Base-by-base conservation (phyloP, 2,888 invertebrate species). In the Parthenolecanium corni region DNA sequence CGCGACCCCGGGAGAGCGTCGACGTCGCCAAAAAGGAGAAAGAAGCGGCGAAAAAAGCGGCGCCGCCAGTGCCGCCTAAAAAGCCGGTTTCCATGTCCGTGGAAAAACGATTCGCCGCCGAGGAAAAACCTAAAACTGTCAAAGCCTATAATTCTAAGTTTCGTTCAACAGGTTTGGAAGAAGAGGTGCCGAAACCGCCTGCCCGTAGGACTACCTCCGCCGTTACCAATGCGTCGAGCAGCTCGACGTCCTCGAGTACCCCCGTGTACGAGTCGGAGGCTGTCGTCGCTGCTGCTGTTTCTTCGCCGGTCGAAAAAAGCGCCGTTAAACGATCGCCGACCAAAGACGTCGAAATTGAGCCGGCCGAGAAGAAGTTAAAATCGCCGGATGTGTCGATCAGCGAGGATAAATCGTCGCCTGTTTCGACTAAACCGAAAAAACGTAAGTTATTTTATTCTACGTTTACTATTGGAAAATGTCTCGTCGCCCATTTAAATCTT, bases 141-240 rank as follows among this genome's bases (percentile, higher is more conserved):
- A 94, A 93, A 79, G 86, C 88, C 16, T 90, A 85, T 73, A 84
- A 90, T 74, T 88, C 90, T 1, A 91, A 89, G 76, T 91, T 93
- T 77, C 82, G 94, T 68, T 90, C 90, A 54, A 92, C 91, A 70
- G 93, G 92, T 40, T 75, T 93, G 61, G 89, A 88, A 71, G 91
- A 92, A 73, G 89, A 88, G 76, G 80, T 84, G 0, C 88, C 81
- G 2, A 82, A 85, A 70, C 83, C 82, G 71, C 79, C 82, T 66
- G 68, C 73, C 16, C 54, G 52, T 5, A 52, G 12, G 38, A 1
- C 42, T 6, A 53, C 49, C 6, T 1, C 54, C 9, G 2, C 31
- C 12, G 0, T 5, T 20, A n/a, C n/a, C n/a, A n/a, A n/a, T n/a
- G n/a, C n/a, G n/a, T n/a, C n/a, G n/a, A n/a, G n/a, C n/a, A n/a